Conservation (phyloP, 2,797 vertebrate genomes). For the Lepilemur ruficaudatus region DNA sequence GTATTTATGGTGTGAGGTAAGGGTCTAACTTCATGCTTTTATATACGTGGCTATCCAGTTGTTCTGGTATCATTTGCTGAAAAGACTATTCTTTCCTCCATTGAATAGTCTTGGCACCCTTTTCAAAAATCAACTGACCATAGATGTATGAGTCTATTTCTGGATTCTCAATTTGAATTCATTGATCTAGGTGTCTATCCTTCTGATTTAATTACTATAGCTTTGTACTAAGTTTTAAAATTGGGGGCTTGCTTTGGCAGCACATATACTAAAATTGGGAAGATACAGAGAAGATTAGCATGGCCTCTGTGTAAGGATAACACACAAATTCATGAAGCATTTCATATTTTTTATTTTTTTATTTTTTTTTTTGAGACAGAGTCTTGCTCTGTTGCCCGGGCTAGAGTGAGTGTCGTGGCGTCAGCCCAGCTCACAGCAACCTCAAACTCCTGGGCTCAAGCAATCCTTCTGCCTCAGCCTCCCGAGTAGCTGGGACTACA, state of each 20-base stretch:
- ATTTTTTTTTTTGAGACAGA: too few relatives aligned
- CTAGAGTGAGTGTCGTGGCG: too few relatives aligned
- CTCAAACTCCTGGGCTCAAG: too few relatives aligned
- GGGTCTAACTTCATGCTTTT: neutral
- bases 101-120: neutral
- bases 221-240: constrained; percentile 28
- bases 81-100: neutral
- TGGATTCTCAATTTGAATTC: neutral
- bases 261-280: too few relatives aligned
- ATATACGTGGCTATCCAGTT: neutral
- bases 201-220: constrained; percentile 27
- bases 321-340: too few relatives aligned
- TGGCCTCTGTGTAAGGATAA: too few relatives aligned
- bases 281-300: too few relatives aligned
- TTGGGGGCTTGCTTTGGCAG: neutral
- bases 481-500: too few relatives aligned
- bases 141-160: neutral
- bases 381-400: too few relatives aligned
- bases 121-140: constrained; percentile 15
- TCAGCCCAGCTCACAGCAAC: too few relatives aligned
- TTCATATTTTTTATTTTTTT: too few relatives aligned
- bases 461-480: too few relatives aligned
- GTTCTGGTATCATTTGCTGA: neutral
- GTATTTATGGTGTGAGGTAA: neutral
- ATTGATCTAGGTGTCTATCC: neutral